A percentile compares a stretch with the other conserved stretches of the same genome.
Evolutionary conservation across 2,888 invertebrate genomes (phyloP).

Genomic region (Chironomus riparius): DNA sequence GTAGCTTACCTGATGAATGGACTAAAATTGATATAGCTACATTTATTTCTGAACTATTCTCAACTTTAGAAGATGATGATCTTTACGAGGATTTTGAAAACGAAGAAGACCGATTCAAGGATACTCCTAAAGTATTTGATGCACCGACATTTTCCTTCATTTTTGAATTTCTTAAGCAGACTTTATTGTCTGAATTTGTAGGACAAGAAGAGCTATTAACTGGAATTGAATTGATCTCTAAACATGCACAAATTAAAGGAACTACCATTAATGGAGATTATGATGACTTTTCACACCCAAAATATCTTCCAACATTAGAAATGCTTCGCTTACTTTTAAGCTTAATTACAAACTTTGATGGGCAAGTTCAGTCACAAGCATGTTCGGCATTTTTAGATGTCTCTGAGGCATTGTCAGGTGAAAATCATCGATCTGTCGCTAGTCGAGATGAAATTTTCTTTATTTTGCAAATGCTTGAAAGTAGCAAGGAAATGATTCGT

Average conservation of each 20-base stretch:
- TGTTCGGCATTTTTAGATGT: conserved; percentile 72
- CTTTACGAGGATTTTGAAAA: conserved; percentile 38
- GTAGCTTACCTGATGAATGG: conserved; percentile 70
- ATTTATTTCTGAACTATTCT: background rate
- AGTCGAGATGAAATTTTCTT: conserved; percentile 63
- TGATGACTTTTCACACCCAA: conserved; percentile 58
- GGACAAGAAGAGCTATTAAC: conserved; percentile 50
- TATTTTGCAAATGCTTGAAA: conserved; percentile 68
- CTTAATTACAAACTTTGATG: conserved; percentile 59
- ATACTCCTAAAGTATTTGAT: conserved; percentile 31
- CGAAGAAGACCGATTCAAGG: conserved; percentile 36
- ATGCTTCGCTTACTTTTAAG: conserved; percentile 73
- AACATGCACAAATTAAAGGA: conserved; percentile 60
- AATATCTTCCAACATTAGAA: conserved; percentile 68
- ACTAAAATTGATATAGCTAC: conserved; percentile 54
- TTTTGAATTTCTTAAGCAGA: conserved; percentile 66
- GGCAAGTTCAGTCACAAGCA: conserved; percentile 67
- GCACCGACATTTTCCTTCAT: conserved; percentile 75
- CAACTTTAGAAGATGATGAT: background rate
- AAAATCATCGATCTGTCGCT: conserved; percentile 52
- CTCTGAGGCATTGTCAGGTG: conserved; percentile 63
- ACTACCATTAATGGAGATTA: conserved; percentile 35
- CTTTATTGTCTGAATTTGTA: conserved; percentile 44
- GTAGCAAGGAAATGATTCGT: conserved; percentile 58
- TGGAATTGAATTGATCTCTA: conserved; percentile 56